These are phyloP conservation scores for Arge pagana DNA, from an alignment of 2,888 invertebrate genomes.

Conservation along the genomic window DNA sequence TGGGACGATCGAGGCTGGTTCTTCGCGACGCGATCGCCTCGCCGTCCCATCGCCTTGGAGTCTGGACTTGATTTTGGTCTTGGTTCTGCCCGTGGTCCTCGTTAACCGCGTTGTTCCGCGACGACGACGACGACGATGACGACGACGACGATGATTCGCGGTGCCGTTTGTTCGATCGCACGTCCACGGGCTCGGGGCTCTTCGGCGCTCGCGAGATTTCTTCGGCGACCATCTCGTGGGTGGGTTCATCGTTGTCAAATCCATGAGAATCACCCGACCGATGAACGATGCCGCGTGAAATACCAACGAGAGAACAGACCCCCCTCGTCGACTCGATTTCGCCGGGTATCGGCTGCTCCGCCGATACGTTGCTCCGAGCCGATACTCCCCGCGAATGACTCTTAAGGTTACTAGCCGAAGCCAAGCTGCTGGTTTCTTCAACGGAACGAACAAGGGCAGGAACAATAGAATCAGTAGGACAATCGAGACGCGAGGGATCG, in stretches of 20 bases:
- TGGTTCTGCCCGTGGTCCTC: not conserved
- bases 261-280: not conserved
- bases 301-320: too few relatives aligned
- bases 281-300: not conserved
- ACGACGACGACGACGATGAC: not conserved
- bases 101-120: not conserved
- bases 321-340: conserved; percentile 2
- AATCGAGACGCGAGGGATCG: too few relatives aligned
- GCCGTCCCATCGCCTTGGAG: not conserved
- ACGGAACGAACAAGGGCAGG: too few relatives aligned
- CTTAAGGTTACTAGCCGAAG: too few relatives aligned
- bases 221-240: not conserved
- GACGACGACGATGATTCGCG: not conserved
- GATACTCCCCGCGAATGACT: conserved; percentile 5
- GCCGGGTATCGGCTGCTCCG: not conserved
- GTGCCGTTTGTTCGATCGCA: too few relatives aligned
- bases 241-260: not conserved
- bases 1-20: too few relatives aligned
- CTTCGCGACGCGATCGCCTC: too few relatives aligned
- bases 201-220: too few relatives aligned
- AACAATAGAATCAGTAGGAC: too few relatives aligned
- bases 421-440: too few relatives aligned
- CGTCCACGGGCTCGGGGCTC: conserved; percentile 33
- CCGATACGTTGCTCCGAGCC: conserved; percentile 1
- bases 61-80: not conserved